phyloP scores from a whole-genome alignment of 1,140 invertebrate species.

The Dendroctonus ponderosae region DNA sequence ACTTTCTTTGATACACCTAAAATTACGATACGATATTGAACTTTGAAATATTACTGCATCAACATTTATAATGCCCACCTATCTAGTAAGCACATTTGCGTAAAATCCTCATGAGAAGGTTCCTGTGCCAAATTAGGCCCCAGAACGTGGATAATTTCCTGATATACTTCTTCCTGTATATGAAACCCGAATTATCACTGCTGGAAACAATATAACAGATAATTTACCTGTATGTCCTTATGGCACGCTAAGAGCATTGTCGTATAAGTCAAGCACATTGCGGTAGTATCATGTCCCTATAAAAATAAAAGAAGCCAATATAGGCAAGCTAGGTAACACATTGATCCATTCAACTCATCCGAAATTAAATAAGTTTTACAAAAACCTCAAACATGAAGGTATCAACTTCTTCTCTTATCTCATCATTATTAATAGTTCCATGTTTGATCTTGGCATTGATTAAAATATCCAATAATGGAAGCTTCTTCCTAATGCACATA shows the following conservation, averaged over 20 bases:
- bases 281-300: slow-evolving; percentile 53
- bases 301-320: slow-evolving; percentile 40
- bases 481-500: slow-evolving; percentile 54
- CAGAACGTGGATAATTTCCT: slow-evolving; percentile 65
- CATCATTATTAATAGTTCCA: slow-evolving; percentile 56
- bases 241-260: slow-evolving; percentile 50
- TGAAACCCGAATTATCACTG: neutral
- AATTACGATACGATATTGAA: neutral
- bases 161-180: slow-evolving; percentile 27
- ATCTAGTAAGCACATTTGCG: slow-evolving; percentile 65
- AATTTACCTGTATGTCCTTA: slow-evolving; percentile 39
- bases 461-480: slow-evolving; percentile 80
- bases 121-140: slow-evolving; percentile 49
- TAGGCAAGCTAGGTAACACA: slow-evolving; percentile 14
- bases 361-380: slow-evolving; percentile 51
- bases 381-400: slow-evolving; percentile 74
- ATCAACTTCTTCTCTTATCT: slow-evolving; percentile 80
- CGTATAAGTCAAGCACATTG: slow-evolving; percentile 48
- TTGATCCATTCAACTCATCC: slow-evolving; percentile 54
- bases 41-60: too few relatives aligned
- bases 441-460: slow-evolving; percentile 59
- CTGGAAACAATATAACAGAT: neutral
- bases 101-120: slow-evolving; percentile 59
- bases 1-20: slow-evolving; percentile 60
- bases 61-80: slow-evolving; percentile 36